These are phyloP conservation scores for Balanococcus diminutus DNA, from an alignment of 2,888 invertebrate genomes.

Conservation along the genomic window DNA sequence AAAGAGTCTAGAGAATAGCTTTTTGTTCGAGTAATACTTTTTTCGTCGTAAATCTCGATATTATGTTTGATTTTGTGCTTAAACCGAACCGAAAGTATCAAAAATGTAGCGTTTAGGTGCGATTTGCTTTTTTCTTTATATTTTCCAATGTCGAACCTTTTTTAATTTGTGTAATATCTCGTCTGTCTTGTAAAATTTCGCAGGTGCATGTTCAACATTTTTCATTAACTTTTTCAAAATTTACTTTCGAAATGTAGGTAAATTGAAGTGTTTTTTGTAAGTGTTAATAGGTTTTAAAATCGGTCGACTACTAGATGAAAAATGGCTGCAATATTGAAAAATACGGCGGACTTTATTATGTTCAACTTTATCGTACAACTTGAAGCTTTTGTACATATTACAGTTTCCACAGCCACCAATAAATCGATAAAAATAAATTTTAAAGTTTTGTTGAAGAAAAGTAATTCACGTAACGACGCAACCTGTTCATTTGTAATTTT, in stretches of 20 bases:
- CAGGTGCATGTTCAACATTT: conserved; percentile 13
- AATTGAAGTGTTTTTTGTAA: background rate
- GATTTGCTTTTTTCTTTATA: background rate
- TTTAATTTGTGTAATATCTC: conserved; percentile 9
- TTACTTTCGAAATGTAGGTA: background rate
- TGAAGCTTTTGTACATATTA: background rate
- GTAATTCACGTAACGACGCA: background rate
- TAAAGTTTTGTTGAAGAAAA: background rate
- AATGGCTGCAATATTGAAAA: background rate
- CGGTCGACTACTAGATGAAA: too few relatives aligned
- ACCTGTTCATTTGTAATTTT: background rate
- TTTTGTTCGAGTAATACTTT: background rate
- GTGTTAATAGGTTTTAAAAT: background rate
- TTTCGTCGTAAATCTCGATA: background rate
- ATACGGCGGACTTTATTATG: background rate
- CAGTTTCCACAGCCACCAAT: background rate
- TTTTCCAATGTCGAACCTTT: background rate
- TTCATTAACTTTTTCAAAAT: background rate
- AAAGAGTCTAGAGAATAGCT: background rate
- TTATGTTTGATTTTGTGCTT: background rate
- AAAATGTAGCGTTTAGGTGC: too few relatives aligned
- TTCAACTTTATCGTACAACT: background rate
- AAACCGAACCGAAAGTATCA: background rate
- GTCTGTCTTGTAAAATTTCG: background rate
- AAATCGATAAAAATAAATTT: background rate